phyloP scores from a whole-genome alignment of 2,113 vertebrate genomes.

The Acrocephalus arundinaceus region DNA sequence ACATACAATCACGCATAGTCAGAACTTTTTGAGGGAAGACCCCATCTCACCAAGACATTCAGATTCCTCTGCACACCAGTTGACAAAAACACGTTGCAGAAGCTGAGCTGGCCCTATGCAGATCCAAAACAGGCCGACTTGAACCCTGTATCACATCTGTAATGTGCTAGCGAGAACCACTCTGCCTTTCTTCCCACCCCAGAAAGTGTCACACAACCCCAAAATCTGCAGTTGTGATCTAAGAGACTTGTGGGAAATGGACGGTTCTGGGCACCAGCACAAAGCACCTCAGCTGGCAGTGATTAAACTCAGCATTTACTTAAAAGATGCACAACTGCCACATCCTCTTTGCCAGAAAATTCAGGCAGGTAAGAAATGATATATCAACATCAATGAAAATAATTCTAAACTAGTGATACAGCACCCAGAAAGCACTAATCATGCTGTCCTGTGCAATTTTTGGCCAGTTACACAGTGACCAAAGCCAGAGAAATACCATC shows the following conservation, averaged over 20 bases:
- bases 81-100: fast-evolving
- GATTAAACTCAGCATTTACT: not conserved
- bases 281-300: not conserved
- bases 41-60: not conserved
- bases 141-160: not conserved
- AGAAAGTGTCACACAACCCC: not conserved
- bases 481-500: not conserved
- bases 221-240: not conserved
- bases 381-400: not conserved
- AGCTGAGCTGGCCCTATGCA: fast-evolving
- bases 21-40: not conserved
- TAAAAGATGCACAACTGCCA: not conserved
- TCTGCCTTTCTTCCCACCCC: not conserved
- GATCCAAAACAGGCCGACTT: not conserved
- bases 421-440: not conserved
- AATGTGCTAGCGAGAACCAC: fast-evolving
- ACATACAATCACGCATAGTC: fast-evolving
- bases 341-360: not conserved
- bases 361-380: not conserved
- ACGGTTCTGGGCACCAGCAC: not conserved
- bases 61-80: not conserved
- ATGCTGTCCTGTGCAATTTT: not conserved
- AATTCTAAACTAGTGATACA: not conserved
- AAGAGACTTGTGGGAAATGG: not conserved
- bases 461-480: not conserved